phyloP scores from a whole-genome alignment of 1,140 invertebrate genomes.

The Macrostomum lignano region DNA sequence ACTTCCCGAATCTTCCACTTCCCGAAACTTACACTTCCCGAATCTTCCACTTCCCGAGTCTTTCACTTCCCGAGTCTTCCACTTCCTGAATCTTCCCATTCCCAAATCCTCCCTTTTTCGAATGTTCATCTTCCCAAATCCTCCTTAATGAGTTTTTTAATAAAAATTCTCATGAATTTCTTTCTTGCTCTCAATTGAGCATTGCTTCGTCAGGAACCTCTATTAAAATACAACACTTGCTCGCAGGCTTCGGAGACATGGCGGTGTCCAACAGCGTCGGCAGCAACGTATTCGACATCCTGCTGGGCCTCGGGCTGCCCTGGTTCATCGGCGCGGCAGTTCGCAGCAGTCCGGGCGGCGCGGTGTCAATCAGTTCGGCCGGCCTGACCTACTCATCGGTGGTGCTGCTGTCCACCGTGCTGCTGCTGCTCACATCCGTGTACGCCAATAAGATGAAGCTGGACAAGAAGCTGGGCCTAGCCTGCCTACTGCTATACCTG shows the following conservation, averaged over 20 bases:
- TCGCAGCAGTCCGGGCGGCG: conserved; percentile 9
- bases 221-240: not conserved
- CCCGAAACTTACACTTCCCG: too few relatives aligned
- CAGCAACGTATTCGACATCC: conserved; percentile 94
- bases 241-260: conserved; percentile 49
- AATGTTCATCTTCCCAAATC: too few relatives aligned
- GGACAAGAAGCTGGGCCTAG: conserved; percentile 12
- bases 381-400: conserved; percentile 16
- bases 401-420: conserved; percentile 16
- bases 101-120: too few relatives aligned
- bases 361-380: conserved; percentile 11
- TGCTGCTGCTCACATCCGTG: conserved; percentile 14
- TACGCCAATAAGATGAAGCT: conserved; percentile 15
- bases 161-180: too few relatives aligned
- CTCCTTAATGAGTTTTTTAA: too few relatives aligned
- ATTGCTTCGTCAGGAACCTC: not conserved
- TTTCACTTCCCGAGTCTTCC: too few relatives aligned
- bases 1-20: too few relatives aligned
- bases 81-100: too few relatives aligned
- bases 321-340: conserved; percentile 39
- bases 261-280: conserved; percentile 90
- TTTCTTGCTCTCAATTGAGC: too few relatives aligned
- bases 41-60: too few relatives aligned
- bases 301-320: conserved; percentile 70
- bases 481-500: conserved; percentile 14